phyloP scores from a whole-genome alignment of 2,113 vertebrate species.

The Haplotaxodon microlepis region DNA sequence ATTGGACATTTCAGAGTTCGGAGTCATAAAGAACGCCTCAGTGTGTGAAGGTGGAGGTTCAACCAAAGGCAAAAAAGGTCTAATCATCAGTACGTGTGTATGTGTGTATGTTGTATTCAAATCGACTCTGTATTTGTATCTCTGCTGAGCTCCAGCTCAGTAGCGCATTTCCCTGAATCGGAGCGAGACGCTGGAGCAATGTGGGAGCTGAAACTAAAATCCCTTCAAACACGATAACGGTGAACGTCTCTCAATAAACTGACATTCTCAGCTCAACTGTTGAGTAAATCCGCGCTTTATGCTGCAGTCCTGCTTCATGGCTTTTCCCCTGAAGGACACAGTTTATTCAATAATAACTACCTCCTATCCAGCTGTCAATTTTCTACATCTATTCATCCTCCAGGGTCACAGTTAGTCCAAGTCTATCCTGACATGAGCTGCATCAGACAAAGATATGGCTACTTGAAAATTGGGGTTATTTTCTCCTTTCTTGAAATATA shows the following conservation, averaged over 20 bases:
- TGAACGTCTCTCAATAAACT: neutral
- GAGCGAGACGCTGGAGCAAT: neutral
- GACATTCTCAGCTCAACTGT: neutral
- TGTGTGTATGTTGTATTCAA: neutral
- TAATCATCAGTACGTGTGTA: neutral
- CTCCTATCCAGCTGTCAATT: neutral
- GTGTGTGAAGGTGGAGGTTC: neutral
- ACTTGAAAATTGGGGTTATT: neutral
- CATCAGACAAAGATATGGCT: neutral
- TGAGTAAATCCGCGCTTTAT: neutral
- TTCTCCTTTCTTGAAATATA: neutral
- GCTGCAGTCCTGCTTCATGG: neutral
- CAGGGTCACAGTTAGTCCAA: neutral
- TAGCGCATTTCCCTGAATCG: neutral
- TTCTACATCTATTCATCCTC: neutral
- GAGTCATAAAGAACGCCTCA: neutral
- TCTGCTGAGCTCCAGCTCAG: neutral
- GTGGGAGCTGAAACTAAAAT: neutral
- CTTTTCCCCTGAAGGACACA: neutral
- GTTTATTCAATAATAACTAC: neutral
- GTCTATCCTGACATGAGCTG: neutral
- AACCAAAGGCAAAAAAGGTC: neutral
- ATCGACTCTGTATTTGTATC: rapidly evolving
- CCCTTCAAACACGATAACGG: neutral
- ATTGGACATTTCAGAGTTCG: neutral